Evolutionary conservation across 2,113 vertebrate species (phyloP), one percentile per base, ranked within the genome.

Genomic region (Pachyramphus minor): DNA sequence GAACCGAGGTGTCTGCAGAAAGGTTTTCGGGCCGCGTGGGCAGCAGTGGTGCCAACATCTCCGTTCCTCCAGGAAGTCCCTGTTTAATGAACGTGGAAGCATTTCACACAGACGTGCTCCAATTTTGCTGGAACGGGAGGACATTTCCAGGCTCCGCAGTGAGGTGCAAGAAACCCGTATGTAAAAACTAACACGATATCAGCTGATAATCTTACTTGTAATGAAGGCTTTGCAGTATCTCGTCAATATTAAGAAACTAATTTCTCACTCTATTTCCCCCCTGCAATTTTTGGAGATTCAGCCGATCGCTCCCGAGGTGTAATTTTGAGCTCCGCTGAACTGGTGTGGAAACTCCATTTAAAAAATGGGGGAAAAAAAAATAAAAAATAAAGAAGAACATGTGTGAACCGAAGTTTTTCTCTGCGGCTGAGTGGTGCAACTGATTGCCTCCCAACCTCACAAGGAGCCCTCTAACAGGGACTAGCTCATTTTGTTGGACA

Each of bases 321-420:
- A 98, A 98, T 98, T 98, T 97, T 96, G 95, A 97, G 98, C 97
- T 98, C 95, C 85, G 23, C 64, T 98, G 98, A 97, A 84, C 97
- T 97, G 97, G 77, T 95, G 67, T 94, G 93, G 95, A 94, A 96
- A 93, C 95, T 97, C 97, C 96, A 96, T 97, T 97, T 60, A 1
- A 59, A 95, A 85, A 86, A 52, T 1, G 1, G 2, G 4, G 24
- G 21, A 13, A 21, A 15, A n/a, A 31, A 24, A 31, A 55, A 24
- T 22, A 16, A 22, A 16, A 25, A 7, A 92, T 23, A 88, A 42
- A 52, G 45, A 96, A 94, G 71, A 96, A 95, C 78, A 89, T 55
- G 44, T 89, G 86, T 94, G 93, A 97, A 94, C 74, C 79, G 87
- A 96, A 97, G 76, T 93, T 64, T 85, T 85, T 82, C 91, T 73